These are phyloP conservation scores for Metalampra italica DNA, from an alignment of 2,888 invertebrate genomes.

Conservation along the genomic window DNA sequence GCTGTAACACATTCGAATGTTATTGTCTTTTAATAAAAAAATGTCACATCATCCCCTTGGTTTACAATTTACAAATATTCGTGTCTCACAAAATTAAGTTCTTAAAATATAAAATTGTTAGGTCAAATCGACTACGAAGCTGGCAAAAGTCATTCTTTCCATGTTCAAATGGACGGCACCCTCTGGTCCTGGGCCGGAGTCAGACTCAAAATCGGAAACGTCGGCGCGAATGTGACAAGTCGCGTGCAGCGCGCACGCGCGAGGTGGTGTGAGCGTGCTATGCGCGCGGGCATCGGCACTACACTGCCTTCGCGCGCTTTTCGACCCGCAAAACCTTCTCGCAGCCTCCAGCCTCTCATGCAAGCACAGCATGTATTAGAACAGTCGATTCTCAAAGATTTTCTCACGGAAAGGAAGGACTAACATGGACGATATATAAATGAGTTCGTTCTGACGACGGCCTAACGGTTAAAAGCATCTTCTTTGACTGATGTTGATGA, in stretches of 20 bases:
- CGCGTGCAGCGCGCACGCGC: slow-evolving; percentile 54
- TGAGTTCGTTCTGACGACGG: slow-evolving; percentile 36
- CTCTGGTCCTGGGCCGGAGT: slow-evolving; percentile 29
- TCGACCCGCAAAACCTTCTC: slow-evolving; percentile 66
- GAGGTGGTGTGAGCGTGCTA: slow-evolving; percentile 63
- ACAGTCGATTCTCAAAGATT: slow-evolving; percentile 53
- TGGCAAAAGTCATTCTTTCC: slow-evolving; percentile 47
- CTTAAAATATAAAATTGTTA: slow-evolving; percentile 9
- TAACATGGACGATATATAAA: slow-evolving; percentile 47
- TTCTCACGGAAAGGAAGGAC: slow-evolving; percentile 72
- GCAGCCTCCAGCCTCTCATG: slow-evolving; percentile 53
- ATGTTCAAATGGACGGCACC: slow-evolving; percentile 36
- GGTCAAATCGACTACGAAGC: slow-evolving; percentile 44
- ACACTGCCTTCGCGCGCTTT: slow-evolving; percentile 78
- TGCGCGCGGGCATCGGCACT: slow-evolving; percentile 72
- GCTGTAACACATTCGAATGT: slow-evolving; percentile 29
- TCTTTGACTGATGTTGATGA: slow-evolving; percentile 63
- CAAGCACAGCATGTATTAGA: slow-evolving; percentile 55
- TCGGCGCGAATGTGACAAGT: slow-evolving; percentile 53
- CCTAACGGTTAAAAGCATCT: slow-evolving; percentile 47
- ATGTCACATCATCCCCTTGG: slow-evolving; percentile 27
- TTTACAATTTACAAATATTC: slow-evolving; percentile 5
- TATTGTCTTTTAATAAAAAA: slow-evolving; percentile 25
- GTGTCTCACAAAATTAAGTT: background rate
- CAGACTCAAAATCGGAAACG: slow-evolving; percentile 50